Evolutionary conservation across 2,113 vertebrate genomes (phyloP), one percentile per base, ranked within the genome.

Genomic region (Campylorhamphus procurvoides): DNA sequence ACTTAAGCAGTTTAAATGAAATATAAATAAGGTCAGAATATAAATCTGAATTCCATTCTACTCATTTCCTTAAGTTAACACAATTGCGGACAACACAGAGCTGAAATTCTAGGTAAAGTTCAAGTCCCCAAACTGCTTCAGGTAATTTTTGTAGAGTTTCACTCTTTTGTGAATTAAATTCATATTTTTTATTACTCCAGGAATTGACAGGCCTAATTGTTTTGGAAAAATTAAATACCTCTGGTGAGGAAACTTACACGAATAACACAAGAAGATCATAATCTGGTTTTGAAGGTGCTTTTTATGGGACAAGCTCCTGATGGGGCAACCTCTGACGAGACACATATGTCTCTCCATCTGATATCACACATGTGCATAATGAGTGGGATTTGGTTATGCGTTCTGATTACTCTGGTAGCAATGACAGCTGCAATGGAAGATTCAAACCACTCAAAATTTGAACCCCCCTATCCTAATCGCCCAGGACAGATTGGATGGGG

Each of bases 391-490:
- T 33, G 10, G 10, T 14, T 9, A 29, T 10, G 6, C 16, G 62
- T 35, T 29, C 19, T 69, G 52, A 29, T 19, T 62, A 12, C 6
- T 29, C 17, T 42, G 15, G 4, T 58, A 33, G 77, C n/a, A 81
- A 75, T 60, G 12, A 22, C 14, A 44, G 12, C 4, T 85, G 8
- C 16, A 59, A 4, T 18, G 22, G 24, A 16, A 69, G 12, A 64
- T 60, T 79, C 27, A 59, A 77, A 50, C 4, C 4, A 14, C 50
- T 49, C 25, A 24, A 64, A 18, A 64, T 49, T 73, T 66, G 5
- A 53, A n/a, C 35, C 4, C 90, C 9, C 5, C 20, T 76, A 1
- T 47, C 10, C 0, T 3, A 33, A 56, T 6, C 1, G 33, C 11
- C 8, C 28, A 46, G 24, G n/a, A 14, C 23, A 46, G 4, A 3